Conservation (phyloP, 1,140 invertebrate species). For the Drosophila bifasciata region DNA sequence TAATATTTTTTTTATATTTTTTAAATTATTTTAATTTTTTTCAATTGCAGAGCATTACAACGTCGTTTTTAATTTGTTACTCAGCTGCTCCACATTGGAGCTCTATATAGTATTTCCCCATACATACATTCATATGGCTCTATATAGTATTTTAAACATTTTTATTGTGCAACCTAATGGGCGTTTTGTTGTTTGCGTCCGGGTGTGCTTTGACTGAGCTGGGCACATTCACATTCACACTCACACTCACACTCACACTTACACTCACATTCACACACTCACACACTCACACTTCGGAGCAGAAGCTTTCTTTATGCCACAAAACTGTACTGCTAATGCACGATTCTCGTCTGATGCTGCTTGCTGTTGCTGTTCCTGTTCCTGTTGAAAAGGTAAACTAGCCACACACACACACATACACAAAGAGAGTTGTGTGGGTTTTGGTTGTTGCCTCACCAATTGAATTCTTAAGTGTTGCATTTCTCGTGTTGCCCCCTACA, state of each 20-base stretch:
- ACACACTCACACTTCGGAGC: constrained; percentile 1
- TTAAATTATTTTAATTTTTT: too few species aligned
- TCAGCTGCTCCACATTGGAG: constrained; percentile 27
- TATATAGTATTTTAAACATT: constrained; percentile 74
- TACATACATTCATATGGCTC: constrained; percentile 38
- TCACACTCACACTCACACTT: constrained; percentile 9
- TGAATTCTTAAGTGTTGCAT: constrained; percentile 71
- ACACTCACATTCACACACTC: constrained; percentile 12
- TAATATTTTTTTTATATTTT: not conserved
- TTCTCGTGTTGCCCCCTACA: constrained; percentile 5
- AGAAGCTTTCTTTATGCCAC: constrained; percentile 61
- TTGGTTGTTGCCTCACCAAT: constrained; percentile 50
- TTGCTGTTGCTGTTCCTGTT: constrained; percentile 3
- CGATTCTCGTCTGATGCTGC: constrained; percentile 55
- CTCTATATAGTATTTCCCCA: constrained; percentile 38
- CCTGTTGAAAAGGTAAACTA: constrained; percentile 71
- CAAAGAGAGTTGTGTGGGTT: constrained; percentile 27
- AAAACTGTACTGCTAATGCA: constrained; percentile 76
- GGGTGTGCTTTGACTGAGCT: constrained; percentile 36
- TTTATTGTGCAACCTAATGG: constrained; percentile 77
- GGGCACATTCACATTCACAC: not conserved
- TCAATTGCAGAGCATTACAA: constrained; percentile 12
- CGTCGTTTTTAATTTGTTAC: not conserved
- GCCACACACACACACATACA: constrained; percentile 49
- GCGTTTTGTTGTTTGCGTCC: constrained; percentile 65